phyloP scores from a whole-genome alignment of 2,888 invertebrate genomes.

The Sinhomidia bicolor region DNA sequence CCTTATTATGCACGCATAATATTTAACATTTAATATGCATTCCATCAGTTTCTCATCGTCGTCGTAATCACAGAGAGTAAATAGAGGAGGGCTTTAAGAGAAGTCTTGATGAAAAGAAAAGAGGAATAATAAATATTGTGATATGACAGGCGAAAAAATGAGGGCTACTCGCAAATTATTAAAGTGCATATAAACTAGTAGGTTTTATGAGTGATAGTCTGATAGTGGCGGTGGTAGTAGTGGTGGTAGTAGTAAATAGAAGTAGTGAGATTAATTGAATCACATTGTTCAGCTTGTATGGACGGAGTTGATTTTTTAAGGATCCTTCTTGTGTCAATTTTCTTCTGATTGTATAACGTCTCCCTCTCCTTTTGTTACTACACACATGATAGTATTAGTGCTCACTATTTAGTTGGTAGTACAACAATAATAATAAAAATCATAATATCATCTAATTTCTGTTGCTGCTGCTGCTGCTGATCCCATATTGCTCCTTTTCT shows the following conservation, averaged over 20 bases:
- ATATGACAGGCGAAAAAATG: slow-evolving; percentile 61
- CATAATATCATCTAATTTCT: background rate
- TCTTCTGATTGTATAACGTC: too few species aligned
- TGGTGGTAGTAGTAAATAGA: too few species aligned
- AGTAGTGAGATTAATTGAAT: slow-evolving; percentile 62
- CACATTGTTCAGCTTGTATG: slow-evolving; percentile 41
- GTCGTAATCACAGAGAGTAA: background rate
- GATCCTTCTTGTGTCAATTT: slow-evolving; percentile 19
- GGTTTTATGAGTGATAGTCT: slow-evolving; percentile 44
- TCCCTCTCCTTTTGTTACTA: background rate
- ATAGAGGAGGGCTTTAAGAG: slow-evolving; percentile 8
- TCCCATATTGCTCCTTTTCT: background rate
- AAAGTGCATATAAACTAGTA: slow-evolving; percentile 47
- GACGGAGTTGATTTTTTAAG: slow-evolving; percentile 31
- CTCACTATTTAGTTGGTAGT: too few species aligned
- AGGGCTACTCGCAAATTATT: slow-evolving; percentile 58
- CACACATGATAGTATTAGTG: background rate
- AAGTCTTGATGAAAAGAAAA: slow-evolving; percentile 39
- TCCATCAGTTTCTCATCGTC: slow-evolving; percentile 10
- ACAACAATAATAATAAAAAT: too few species aligned
- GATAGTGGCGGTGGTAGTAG: background rate
- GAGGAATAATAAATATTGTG: slow-evolving; percentile 57
- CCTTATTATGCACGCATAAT: slow-evolving; percentile 48
- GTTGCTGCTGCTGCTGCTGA: background rate
- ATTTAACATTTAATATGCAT: background rate